These are phyloP conservation scores for Nesidiocoris tenuis DNA, from an alignment of 2,888 invertebrate genomes.

Conservation along the genomic window DNA sequence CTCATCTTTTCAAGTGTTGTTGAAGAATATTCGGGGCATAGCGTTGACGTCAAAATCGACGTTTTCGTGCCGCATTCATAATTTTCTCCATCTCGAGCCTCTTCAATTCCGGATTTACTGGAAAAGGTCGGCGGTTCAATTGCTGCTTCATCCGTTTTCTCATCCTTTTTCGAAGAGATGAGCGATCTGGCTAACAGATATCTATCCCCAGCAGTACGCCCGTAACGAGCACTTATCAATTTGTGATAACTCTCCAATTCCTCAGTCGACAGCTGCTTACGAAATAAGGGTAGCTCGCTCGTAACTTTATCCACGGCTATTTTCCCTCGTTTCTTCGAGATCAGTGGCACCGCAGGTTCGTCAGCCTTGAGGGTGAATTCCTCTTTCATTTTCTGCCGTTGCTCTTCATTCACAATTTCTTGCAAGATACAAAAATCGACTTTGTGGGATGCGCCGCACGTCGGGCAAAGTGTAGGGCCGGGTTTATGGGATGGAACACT, in stretches of 20 bases:
- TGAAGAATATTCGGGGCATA: not conserved
- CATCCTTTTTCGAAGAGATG: not conserved
- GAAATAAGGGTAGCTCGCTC: no score
- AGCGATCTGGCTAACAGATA: not conserved
- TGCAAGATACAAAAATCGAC: conserved; percentile 17
- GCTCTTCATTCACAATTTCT: conserved; percentile 14
- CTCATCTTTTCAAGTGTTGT: not conserved
- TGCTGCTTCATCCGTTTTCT: not conserved
- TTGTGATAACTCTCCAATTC: not conserved
- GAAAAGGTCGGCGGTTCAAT: no score
- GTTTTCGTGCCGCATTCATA: no score
- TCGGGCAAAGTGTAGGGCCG: not conserved
- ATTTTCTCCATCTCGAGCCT: not conserved
- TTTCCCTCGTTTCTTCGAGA: no score
- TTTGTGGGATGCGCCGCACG: conserved; percentile 4
- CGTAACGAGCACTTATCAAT: not conserved
- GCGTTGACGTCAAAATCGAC: not conserved
- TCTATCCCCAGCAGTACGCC: not conserved
- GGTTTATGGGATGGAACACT: not conserved
- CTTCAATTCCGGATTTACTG: not conserved
- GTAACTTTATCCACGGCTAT: no score
- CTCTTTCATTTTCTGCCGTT: not conserved
- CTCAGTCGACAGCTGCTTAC: not conserved
- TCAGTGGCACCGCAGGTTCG: no score
- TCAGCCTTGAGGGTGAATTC: no score